Conservation (phyloP, 2,888 invertebrate genomes). For the Lasioglossum lativentre region DNA sequence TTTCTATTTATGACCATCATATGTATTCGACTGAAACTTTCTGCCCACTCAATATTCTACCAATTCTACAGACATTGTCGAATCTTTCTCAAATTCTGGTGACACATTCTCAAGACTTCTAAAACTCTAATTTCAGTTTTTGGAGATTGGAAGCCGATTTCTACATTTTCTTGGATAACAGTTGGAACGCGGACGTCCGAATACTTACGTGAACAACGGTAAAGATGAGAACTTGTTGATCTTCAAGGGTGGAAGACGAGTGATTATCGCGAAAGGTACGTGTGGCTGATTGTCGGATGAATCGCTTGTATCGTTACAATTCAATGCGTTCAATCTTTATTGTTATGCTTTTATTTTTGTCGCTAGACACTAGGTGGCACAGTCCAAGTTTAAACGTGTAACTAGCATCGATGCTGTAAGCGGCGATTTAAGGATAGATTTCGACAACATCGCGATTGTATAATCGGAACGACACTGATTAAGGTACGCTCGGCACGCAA, state of each 20-base stretch:
- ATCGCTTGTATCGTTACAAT: slow-evolving; percentile 21
- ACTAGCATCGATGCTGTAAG: slow-evolving; percentile 31
- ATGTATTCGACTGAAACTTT: too few species aligned
- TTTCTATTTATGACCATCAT: too few species aligned
- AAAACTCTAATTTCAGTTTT: not conserved
- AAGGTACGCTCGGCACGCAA: slow-evolving; percentile 4
- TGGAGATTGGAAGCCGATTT: not conserved
- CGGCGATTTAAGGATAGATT: slow-evolving; percentile 5
- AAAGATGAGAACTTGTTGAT: not conserved
- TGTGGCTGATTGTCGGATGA: slow-evolving; percentile 24
- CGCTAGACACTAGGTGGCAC: slow-evolving; percentile 58
- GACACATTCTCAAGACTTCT: not conserved
- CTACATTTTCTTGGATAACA: not conserved
- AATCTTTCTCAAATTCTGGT: not conserved
- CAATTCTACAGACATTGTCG: not conserved
- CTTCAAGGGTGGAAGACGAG: not conserved
- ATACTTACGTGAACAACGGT: not conserved
- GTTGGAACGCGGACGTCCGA: not conserved
- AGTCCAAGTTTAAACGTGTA: slow-evolving; percentile 43
- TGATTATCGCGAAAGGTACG: slow-evolving; percentile 30
- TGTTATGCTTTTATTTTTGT: slow-evolving; percentile 40
- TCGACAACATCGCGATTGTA: slow-evolving; percentile 12
- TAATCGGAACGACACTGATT: not conserved
- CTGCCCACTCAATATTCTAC: not conserved
- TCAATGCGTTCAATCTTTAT: slow-evolving; percentile 51